Evolutionary conservation across 2,888 invertebrate species (phyloP).

Genomic region (Eupithecia dodoneata): DNA sequence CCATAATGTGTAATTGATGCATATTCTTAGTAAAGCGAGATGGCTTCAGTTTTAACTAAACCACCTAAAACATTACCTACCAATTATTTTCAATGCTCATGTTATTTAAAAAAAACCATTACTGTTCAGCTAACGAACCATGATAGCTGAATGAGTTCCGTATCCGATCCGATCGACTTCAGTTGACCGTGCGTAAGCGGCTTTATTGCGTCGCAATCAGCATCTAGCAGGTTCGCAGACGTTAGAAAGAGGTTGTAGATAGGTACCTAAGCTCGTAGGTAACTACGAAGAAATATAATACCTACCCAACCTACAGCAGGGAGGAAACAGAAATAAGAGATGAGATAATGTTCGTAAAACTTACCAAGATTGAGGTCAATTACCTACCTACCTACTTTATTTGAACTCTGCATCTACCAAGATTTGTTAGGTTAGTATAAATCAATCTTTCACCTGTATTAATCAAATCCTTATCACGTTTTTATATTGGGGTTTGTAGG

Average conservation of each 20-base stretch:
- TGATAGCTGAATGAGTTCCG: not conserved
- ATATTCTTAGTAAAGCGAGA: too few species aligned
- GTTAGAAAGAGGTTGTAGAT: not conserved
- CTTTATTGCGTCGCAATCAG: not conserved
- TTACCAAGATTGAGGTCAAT: not conserved
- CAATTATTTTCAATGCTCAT: not conserved
- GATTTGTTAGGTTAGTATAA: not conserved
- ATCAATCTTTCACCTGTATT: not conserved
- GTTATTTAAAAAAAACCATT: not conserved
- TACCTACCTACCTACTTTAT: too few species aligned
- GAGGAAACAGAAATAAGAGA: not conserved
- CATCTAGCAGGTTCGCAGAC: not conserved
- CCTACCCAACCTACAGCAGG: not conserved
- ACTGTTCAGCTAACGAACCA: not conserved
- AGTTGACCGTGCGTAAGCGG: constrained; percentile 2
- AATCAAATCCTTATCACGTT: not conserved
- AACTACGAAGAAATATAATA: not conserved
- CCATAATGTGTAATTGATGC: too few species aligned
- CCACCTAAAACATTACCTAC: too few species aligned
- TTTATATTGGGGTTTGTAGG: not conserved
- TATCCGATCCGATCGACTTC: not conserved
- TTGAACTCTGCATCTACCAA: not conserved
- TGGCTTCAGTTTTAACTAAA: too few species aligned
- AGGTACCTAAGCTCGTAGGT: not conserved
- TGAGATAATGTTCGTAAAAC: not conserved